Evolutionary conservation across 2,888 invertebrate genomes (phyloP), one percentile per base, ranked within the genome.

Genomic region (Prenolepis imparis): DNA sequence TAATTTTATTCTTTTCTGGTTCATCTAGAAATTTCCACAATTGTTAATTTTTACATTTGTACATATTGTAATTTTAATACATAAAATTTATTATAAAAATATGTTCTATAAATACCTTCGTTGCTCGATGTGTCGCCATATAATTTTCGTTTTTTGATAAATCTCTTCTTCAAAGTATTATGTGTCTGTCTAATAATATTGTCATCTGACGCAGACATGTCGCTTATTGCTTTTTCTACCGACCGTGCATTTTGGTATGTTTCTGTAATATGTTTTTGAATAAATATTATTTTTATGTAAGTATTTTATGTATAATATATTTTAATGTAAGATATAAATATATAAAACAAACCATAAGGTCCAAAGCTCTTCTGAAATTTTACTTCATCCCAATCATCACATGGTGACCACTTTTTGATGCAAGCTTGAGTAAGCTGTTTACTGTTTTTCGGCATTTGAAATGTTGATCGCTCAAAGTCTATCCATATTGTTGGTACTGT

Each of bases 401-500:
- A 8, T 39, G 72, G 57, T n/a, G 57, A 6, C 12, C 1, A 15
- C 5, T 72, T 21, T 41, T 72, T 72, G 3, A 36, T 28, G 12
- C 48, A 36, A 21, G 48, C 48, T 39, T 57, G 55, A 12, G 57
- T 18, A 21, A 70, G 68, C 18, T 44, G 44, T 44, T 52, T 52
- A 18, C 32, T 15, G 6, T 70, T 70, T 32, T 3, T 70, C 18
- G 68, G 68, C 32, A 70, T 70, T 70, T 70, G 4, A n/a, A 70
- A 48, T 18, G 72, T 57, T 1, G 0, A 8, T 28, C 2, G 57
- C 2, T 21, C n/a, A 6, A 72, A 72, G 11, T 57, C 2, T 15
- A 57, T 57, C 57, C 72, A 72, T 24, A 6, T 18, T 21, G 6
- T 18, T 57, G 72, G 72, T 72, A 72, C 39, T 36, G 72, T 57